A percentile compares a stretch with the other conserved stretches of the same genome.
Conservation (phyloP, 2,113 vertebrate genomes). For the Semicossyphus pulcher region DNA sequence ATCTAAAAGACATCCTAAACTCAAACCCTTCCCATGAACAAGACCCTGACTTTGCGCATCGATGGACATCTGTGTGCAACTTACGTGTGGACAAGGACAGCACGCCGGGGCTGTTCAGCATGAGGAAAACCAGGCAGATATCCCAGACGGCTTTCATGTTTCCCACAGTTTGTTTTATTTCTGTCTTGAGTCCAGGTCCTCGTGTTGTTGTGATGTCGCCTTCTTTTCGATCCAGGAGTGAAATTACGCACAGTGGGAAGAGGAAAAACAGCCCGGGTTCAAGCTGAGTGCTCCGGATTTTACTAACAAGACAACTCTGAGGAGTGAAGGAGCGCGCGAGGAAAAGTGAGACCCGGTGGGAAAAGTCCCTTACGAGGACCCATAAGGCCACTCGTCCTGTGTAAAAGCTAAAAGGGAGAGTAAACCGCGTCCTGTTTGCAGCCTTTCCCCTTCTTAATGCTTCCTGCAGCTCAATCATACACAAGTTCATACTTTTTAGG, state of each 20-base stretch:
- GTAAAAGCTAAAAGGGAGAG: conserved; percentile 15
- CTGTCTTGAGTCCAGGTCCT: conserved; percentile 42
- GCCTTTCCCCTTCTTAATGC: conserved; percentile 82
- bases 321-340: conserved; percentile 32
- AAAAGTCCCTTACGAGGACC: conserved; percentile 30
- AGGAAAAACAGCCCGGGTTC: conserved; percentile 52
- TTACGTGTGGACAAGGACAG: conserved; percentile 84
- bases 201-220: conserved; percentile 59
- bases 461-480: conserved; percentile 88
- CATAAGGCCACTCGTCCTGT: conserved; percentile 24
- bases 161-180: background rate
- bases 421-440: conserved; percentile 71
- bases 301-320: conserved; percentile 36
- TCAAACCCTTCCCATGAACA: background rate
- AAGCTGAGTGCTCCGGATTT: conserved; percentile 46
- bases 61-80: conserved; percentile 70
- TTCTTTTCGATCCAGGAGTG: conserved; percentile 37
- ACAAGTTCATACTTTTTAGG: conserved; percentile 89
- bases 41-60: conserved; percentile 41
- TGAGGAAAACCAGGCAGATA: conserved; percentile 73
- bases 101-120: conserved; percentile 77
- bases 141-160: conserved; percentile 69
- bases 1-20: background rate
- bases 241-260: conserved; percentile 67
- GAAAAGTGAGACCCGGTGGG: conserved; percentile 47